Evolutionary conservation across 2,113 vertebrate genomes (phyloP), one percentile per base, ranked within the genome.

Genomic region (Colius striatus): DNA sequence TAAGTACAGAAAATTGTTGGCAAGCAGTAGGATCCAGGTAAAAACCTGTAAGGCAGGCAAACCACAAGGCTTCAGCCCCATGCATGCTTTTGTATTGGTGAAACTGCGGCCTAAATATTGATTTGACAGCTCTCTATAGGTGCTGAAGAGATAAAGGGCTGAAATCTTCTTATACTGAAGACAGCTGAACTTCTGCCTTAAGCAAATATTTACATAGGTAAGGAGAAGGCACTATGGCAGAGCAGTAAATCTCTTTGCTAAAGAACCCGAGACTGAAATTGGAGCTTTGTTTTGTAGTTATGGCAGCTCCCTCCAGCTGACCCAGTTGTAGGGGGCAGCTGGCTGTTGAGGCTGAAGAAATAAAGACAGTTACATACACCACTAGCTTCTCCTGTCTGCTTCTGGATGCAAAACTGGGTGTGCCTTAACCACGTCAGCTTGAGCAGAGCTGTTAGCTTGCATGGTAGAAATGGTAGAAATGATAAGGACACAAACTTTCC

Each of bases 141-240:
- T 68, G 65, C 76, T 68, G 53, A 51, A 72, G 90, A 90, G 75
- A 90, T 90, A 74, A 90, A 85, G 48, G 51, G 38, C 82, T 90
- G 85, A 72, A 95, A 50, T 34, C 57, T 93, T 73, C 55, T 87
- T 34, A 83, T 65, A 71, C 45, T 75, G 53, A 86, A 96, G 88
- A 92, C 32, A 88, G 83, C 48, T 72, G 70, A 94, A 92, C 93
- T 96, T 95, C 73, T 95, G 83, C 73, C 90, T 86, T 81, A 86
- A 83, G 58, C 83, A 92, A 96, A 86, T 92, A 84, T 94, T 94
- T 91, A 80, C 68, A 70, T 83, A 82, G 84, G 82, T 91, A 92
- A 93, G 75, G 79, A 89, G 63, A 86, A 91, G 76, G 43, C 82
- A 81, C 57, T 65, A 38, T 3, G 8, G 54, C 86, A 72, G 26